Evolutionary conservation across 2,888 invertebrate species (phyloP), one percentile per base, ranked within the genome.

Genomic region (Formica aserva): DNA sequence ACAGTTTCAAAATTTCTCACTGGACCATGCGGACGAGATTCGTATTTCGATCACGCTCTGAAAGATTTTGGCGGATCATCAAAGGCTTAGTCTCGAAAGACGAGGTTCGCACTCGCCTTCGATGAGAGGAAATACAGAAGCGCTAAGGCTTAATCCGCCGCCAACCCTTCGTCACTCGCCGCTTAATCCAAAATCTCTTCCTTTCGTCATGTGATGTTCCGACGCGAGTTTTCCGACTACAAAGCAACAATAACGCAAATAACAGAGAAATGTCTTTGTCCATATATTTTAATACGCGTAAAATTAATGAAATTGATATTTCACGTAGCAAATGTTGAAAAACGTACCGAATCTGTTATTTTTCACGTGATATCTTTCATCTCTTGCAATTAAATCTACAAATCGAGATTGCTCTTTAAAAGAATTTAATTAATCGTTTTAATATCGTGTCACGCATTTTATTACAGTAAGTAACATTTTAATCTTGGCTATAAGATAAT

Each of bases 1-100:
- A 26, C n/a, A 55, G 22, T 57, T 66, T 29, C 13, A 45, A 32
- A 72, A 35, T 18, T 32, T 72, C 35, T 60, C 78, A 13, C 1
- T 8, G 22, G n/a, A 6, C 45, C 32, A 22, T 29, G 45, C 18
- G 13, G 80, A 74, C 77, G 82, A 74, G 71, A 81, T 85, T 71
- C 75, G 87, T 67, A 92, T 92, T 92, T 91, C 67, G 87, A 90
- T 92, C 92, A 92, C 92, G 92, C 88, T 84, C 86, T 65, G 77
- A 75, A 87, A 82, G 90, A 87, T 88, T 91, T 91, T 89, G 89
- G 86, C 86, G 88, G 91, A 91, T 92, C 89, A 88, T 89, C 88
- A 85, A 86, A 87, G 88, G 89, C 88, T 90, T 90, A 88, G 82
- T 45, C 55, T 69, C 45, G 62, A 77, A 80, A 84, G 86, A 89